phyloP scores from a whole-genome alignment of 2,113 vertebrate genomes.

The Fregetta grallaria region DNA sequence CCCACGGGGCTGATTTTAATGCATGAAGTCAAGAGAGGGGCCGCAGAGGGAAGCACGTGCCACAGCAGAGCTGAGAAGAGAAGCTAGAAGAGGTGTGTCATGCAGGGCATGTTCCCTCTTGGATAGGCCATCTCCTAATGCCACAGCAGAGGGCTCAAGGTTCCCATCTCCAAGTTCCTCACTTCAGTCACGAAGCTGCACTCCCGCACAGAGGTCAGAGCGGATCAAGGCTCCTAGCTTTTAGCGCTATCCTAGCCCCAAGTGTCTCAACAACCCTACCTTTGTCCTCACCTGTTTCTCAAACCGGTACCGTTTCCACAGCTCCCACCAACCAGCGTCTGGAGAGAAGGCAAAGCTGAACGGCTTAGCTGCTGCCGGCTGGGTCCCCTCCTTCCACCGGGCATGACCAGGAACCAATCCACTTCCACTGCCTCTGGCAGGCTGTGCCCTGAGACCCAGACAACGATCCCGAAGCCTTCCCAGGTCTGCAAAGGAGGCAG shows the following conservation, averaged over 20 bases:
- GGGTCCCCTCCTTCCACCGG: conserved; percentile 98
- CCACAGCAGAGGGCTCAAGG: neutral
- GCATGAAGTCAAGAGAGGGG: neutral
- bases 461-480: conserved; percentile 51
- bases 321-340: conserved; percentile 93
- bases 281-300: conserved; percentile 86
- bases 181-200: neutral
- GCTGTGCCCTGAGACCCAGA: conserved; percentile 62
- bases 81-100: neutral
- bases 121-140: neutral
- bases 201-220: fast-evolving
- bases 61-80: neutral
- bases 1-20: neutral
- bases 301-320: conserved; percentile 90
- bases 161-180: neutral
- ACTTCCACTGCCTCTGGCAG: conserved; percentile 73
- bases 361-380: conserved; percentile 99
- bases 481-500: conserved; percentile 67
- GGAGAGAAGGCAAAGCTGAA: conserved; percentile 94
- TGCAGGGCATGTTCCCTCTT: fast-evolving
- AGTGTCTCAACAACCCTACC: neutral
- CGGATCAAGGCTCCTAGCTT: neutral
- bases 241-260: neutral
- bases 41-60: neutral
- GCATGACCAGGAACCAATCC: conserved; percentile 87